These are phyloP conservation scores for Nerophis ophidion DNA, from an alignment of 2,113 vertebrate species.

Conservation along the genomic window DNA sequence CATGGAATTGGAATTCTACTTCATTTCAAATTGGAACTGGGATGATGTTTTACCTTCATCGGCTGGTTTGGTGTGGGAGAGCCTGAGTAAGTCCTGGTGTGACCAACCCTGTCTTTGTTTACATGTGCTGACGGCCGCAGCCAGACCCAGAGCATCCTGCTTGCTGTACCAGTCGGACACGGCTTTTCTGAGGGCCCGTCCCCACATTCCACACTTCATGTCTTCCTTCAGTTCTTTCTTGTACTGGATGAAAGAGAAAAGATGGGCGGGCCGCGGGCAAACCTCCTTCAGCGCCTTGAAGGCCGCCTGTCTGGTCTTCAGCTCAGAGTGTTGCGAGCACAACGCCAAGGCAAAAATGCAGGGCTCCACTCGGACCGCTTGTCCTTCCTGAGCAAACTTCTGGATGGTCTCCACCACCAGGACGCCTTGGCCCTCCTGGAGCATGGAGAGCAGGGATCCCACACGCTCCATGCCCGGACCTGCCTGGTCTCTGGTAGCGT, in stretches of 20 bases:
- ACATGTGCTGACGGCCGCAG: constrained; percentile 84
- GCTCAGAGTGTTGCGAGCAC: constrained; percentile 85
- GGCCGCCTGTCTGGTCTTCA: constrained; percentile 82
- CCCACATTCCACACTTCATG: constrained; percentile 94
- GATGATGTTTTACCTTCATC: constrained; percentile 76
- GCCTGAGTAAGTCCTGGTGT: constrained; percentile 88
- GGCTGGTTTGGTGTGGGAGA: constrained; percentile 89
- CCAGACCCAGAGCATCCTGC: constrained; percentile 81
- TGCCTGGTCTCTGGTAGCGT: constrained; percentile 74
- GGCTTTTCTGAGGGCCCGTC: constrained; percentile 86
- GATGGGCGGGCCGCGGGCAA: constrained; percentile 79
- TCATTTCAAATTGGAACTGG: too few relatives aligned
- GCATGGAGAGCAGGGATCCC: constrained; percentile 74
- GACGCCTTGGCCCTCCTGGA: constrained; percentile 81
- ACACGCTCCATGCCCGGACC: constrained; percentile 69
- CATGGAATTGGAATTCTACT: too few relatives aligned
- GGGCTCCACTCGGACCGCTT: constrained; percentile 71
- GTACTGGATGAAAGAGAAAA: constrained; percentile 89
- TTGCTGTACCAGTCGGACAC: constrained; percentile 92
- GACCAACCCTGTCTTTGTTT: constrained; percentile 92
- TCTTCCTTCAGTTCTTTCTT: constrained; percentile 89
- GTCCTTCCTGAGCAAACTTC: constrained; percentile 74
- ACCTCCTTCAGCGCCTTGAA: constrained; percentile 84
- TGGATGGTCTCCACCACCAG: constrained; percentile 86
- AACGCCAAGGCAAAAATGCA: constrained; percentile 83